Base-by-base conservation (phyloP, 1,140 invertebrate species). In the Megalonaias nervosa region DNA sequence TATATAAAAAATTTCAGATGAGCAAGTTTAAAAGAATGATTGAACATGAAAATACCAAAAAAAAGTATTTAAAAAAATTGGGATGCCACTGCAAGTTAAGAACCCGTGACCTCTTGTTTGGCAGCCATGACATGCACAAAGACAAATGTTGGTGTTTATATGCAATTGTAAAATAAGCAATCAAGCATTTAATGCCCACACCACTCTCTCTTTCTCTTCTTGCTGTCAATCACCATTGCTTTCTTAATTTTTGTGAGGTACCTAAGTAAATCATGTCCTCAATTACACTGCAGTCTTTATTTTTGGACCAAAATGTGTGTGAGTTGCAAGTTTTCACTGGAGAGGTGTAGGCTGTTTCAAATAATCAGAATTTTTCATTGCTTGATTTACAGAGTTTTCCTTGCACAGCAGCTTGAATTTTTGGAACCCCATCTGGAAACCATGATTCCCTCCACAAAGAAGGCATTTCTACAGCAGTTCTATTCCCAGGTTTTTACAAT, bases 321-420 rank as follows among this genome's bases (percentile, higher is more conserved):
- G n/a, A 66, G 38, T 48, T 38, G 4, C 9, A 9, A 38, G 38
- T 38, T 38, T 5, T 38, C 9, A 38, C 0, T 5, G 38, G 38
- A 38, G 2, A 38, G 38, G 38, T 48, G 38, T 48, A 48, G 6
- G 4, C 6, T 9, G 38, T 48, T 48, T 48, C 6, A 48, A 48
- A 48, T 9, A 48, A 48, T 48, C 38, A 9, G 0, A 48, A 48
- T 48, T 6, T 48, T 48, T 4, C 6, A 62, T 72, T 60, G 12
- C 64, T 65, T 68, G n/a, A 59, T 67, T 75, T 81, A 9, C 77
- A 93, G 92, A 3, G 94, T 97, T 84, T 98, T 97, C 92, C 92
- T 98, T 82, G 94, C 95, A 1, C 94, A 95, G 82, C 97, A 98
- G 90, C 95, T 97, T 81, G 94, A 96, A 87, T 93, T 94, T 67